These are phyloP conservation scores for Brotogeris chrysoptera DNA, from an alignment of 2,797 vertebrate species.

Conservation along the genomic window DNA sequence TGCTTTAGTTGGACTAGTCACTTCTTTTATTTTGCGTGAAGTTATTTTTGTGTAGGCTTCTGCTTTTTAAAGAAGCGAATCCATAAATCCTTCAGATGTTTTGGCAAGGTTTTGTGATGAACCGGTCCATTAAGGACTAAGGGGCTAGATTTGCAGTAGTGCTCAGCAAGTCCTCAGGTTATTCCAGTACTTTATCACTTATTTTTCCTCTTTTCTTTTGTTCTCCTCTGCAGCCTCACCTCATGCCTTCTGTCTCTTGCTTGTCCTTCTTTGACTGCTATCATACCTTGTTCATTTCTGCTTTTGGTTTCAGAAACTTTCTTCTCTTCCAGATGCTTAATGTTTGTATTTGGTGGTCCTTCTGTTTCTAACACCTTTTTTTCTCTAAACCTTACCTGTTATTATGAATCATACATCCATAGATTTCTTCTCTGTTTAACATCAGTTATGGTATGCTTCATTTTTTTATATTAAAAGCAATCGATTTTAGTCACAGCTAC, in stretches of 20 bases:
- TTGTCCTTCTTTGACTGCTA: background rate
- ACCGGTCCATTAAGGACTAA: background rate
- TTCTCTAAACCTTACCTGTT: background rate
- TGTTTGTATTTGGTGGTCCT: background rate
- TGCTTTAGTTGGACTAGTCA: background rate
- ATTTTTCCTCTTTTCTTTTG: background rate
- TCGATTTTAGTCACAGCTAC: background rate
- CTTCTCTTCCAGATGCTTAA: background rate
- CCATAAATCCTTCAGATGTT: slow-evolving; percentile 3
- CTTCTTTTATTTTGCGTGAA: background rate
- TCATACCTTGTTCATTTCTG: background rate
- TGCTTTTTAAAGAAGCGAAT: slow-evolving; percentile 11
- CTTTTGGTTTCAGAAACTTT: background rate
- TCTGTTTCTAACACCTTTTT: background rate
- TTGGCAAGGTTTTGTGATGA: background rate
- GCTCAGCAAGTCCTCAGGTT: background rate
- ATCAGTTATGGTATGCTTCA: background rate
- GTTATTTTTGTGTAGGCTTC: background rate
- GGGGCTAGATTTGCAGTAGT: background rate
- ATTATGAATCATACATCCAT: background rate
- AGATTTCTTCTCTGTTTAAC: background rate
- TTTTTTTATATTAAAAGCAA: background rate
- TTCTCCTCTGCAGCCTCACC: background rate
- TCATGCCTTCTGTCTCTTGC: background rate
- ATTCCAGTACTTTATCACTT: background rate